A percentile compares a stretch with the other conserved stretches of the same genome.
phyloP scores from a whole-genome alignment of 2,888 invertebrate species.

The Callimorpha dominula region DNA sequence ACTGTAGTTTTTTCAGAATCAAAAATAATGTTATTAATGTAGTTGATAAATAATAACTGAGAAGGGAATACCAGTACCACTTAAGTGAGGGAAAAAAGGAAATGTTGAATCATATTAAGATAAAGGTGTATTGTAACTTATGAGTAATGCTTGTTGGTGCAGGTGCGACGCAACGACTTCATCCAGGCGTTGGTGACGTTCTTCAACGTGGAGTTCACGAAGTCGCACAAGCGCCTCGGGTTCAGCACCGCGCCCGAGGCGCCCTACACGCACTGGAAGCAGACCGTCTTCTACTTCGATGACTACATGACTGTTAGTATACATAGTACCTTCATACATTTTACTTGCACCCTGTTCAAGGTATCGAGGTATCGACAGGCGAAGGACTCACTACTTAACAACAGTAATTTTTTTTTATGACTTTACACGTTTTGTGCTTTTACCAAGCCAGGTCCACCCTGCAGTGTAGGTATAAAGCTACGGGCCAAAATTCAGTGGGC shows the following conservation, averaged over 20 bases:
- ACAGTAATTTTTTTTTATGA: too few relatives aligned
- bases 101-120: neutral
- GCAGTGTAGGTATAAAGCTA: too few relatives aligned
- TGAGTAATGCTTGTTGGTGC: neutral
- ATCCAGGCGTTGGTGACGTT: conserved; percentile 99
- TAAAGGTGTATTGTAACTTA: neutral
- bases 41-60: too few relatives aligned
- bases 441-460: too few relatives aligned
- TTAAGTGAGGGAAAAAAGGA: neutral
- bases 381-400: too few relatives aligned
- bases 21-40: too few relatives aligned
- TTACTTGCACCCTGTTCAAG: too few relatives aligned
- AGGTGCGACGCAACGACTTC: conserved; percentile 96
- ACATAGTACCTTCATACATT: neutral
- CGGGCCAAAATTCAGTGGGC: too few relatives aligned
- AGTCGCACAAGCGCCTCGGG: conserved; percentile 99
- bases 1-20: too few relatives aligned
- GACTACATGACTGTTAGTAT: conserved; percentile 95
- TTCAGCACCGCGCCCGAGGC: conserved; percentile 99
- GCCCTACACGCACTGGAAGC: conserved; percentile 99
- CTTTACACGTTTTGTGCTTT: too few relatives aligned
- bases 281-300: conserved; percentile 98
- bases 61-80: neutral
- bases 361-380: too few relatives aligned
- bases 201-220: conserved; percentile 99